Conservation (phyloP, 1,140 invertebrate species). For the Heliconius melpomene region DNA sequence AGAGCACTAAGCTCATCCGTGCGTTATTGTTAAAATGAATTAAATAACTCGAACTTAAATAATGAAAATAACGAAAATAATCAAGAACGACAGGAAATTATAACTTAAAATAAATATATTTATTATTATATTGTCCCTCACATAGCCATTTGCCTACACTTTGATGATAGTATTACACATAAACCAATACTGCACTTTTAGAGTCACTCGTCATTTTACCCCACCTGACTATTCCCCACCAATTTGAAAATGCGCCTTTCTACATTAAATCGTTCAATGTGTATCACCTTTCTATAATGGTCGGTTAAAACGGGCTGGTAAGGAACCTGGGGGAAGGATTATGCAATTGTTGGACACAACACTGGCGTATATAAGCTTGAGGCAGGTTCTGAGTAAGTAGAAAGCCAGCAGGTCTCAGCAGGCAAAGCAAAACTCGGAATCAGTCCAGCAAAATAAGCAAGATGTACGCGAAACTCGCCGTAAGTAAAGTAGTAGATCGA, state of each 20-base stretch:
- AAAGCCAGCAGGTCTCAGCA: slow-evolving; percentile 65
- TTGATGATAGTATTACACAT: slow-evolving; percentile 43
- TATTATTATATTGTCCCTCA: not conserved
- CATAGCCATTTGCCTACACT: slow-evolving; percentile 40
- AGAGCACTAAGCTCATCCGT: not conserved
- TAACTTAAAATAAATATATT: not conserved
- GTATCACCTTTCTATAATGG: slow-evolving; percentile 61
- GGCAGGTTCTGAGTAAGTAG: slow-evolving; percentile 56
- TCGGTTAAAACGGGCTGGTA: slow-evolving; percentile 64
- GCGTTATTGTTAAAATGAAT: not conserved
- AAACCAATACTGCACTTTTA: slow-evolving; percentile 42
- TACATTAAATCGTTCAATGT: slow-evolving; percentile 34
- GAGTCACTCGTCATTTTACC: slow-evolving; percentile 47
- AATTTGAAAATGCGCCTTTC: slow-evolving; percentile 50
- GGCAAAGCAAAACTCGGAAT: slow-evolving; percentile 64
- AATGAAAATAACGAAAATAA: not conserved
- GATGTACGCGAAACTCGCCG: slow-evolving; percentile 77
- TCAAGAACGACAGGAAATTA: not conserved
- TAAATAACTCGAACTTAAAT: not conserved
- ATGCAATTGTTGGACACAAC: slow-evolving; percentile 65
- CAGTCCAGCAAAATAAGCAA: slow-evolving; percentile 71
- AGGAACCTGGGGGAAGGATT: slow-evolving; percentile 73
- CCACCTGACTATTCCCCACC: slow-evolving; percentile 62
- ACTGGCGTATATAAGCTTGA: slow-evolving; percentile 71
- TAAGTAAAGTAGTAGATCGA: slow-evolving; percentile 49